phyloP scores from a whole-genome alignment of 1,140 invertebrate genomes.

The Drosophila sturtevanti region DNA sequence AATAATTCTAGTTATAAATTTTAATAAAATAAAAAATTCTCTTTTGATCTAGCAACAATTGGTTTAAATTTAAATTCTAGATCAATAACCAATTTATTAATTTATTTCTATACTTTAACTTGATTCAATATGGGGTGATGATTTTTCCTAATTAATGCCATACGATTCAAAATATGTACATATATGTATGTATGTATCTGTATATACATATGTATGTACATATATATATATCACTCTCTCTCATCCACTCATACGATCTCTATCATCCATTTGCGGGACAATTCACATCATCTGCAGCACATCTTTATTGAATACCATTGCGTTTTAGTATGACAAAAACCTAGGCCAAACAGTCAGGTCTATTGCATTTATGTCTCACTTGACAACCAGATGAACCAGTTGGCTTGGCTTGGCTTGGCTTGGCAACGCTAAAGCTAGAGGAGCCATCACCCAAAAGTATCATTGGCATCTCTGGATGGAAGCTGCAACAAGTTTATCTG shows the following conservation, averaged over 20 bases:
- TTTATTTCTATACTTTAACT: too few relatives aligned
- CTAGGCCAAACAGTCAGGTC: not conserved
- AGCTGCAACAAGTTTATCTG: constrained; percentile 38
- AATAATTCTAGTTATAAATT: too few relatives aligned
- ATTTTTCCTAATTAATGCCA: not conserved
- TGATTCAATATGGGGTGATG: too few relatives aligned
- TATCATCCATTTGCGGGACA: not conserved
- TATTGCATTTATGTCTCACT: constrained; percentile 22
- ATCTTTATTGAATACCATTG: constrained; percentile 4
- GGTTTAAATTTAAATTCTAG: too few relatives aligned
- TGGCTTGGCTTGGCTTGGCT: too few relatives aligned
- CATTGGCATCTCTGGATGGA: constrained; percentile 6
- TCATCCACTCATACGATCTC: too few relatives aligned
- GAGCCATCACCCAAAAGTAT: constrained; percentile 22
- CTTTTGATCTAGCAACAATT: too few relatives aligned
- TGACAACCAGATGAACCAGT: constrained; percentile 53
- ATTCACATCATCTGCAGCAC: constrained; percentile 4
- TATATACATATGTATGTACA: too few relatives aligned
- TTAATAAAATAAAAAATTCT: too few relatives aligned
- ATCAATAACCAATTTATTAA: too few relatives aligned
- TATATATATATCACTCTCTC: too few relatives aligned
- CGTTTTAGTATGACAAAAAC: not conserved
- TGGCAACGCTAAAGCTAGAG: constrained; percentile 11
- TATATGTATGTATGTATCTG: too few relatives aligned
- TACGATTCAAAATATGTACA: not conserved